Conservation (phyloP, 2,888 invertebrate genomes). For the Rhagonycha lutea region DNA sequence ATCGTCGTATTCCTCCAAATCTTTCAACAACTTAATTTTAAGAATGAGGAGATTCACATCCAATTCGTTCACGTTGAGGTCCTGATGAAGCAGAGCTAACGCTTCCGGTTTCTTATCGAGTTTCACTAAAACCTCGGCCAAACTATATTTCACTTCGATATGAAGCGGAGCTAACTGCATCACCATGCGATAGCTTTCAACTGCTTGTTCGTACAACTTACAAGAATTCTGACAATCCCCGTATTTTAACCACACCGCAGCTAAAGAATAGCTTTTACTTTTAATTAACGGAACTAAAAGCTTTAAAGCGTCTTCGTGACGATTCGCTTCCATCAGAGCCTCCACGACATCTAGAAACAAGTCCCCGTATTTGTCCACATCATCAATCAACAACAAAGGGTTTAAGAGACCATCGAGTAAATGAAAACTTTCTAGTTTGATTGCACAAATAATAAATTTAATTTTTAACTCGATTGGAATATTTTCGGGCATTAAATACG, state of each 20-base stretch:
- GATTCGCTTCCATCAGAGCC: conserved; percentile 77
- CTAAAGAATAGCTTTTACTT: conserved; percentile 75
- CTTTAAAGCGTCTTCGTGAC: conserved; percentile 72
- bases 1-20: conserved; percentile 68
- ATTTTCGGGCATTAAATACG: conserved; percentile 66
- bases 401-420: conserved; percentile 67
- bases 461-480: conserved; percentile 81
- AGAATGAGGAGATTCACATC: conserved; percentile 79
- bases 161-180: conserved; percentile 84
- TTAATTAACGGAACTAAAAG: conserved; percentile 75
- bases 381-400: conserved; percentile 59
- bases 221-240: conserved; percentile 84
- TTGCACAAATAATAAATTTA: conserved; percentile 80
- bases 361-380: conserved; percentile 81
- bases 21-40: conserved; percentile 73
- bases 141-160: conserved; percentile 78
- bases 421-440: conserved; percentile 71
- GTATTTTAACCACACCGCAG: conserved; percentile 92
- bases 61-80: conserved; percentile 65
- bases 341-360: conserved; percentile 90
- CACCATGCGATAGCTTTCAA: conserved; percentile 78
- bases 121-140: conserved; percentile 70
- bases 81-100: conserved; percentile 76
- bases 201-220: conserved; percentile 72
- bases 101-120: conserved; percentile 79